phyloP scores from a whole-genome alignment of 2,888 invertebrate genomes.

The Halictus ligatus region DNA sequence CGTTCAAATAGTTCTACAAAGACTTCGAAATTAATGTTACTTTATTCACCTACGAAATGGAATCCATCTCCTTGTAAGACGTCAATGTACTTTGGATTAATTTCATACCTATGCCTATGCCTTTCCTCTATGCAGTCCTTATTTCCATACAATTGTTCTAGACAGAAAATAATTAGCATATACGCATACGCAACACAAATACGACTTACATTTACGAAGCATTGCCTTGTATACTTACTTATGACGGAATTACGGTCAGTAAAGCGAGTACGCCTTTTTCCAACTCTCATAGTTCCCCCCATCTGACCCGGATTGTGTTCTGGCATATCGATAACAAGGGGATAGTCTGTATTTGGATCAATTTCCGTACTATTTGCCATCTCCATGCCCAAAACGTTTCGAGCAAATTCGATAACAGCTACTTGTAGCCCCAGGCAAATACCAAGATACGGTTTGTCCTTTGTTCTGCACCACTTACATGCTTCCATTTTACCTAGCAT shows the following conservation, averaged over 20 bases:
- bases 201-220: background rate
- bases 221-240: constrained; percentile 85
- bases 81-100: constrained; percentile 94
- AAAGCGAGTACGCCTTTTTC: constrained; percentile 95
- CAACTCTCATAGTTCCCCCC: constrained; percentile 99
- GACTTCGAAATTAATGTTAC: background rate
- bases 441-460: constrained; percentile 96
- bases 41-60: constrained; percentile 91
- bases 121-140: constrained; percentile 94
- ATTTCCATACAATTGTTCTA: constrained; percentile 91
- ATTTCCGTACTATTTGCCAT: constrained; percentile 96
- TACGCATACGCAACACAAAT: background rate
- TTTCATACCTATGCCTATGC: constrained; percentile 98
- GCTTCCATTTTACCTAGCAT: constrained; percentile 98
- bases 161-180: background rate
- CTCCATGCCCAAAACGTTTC: constrained; percentile 91
- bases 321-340: constrained; percentile 99
- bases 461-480: constrained; percentile 96
- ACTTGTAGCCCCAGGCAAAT: constrained; percentile 99
- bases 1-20: background rate
- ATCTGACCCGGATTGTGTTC: constrained; percentile 97
- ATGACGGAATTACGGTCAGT: constrained; percentile 86
- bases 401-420: constrained; percentile 97
- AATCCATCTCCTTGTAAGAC: constrained; percentile 93
- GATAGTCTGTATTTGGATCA: constrained; percentile 89